Percentiles rank a stretch among this genome's conserved stretches.
phyloP scores from a whole-genome alignment of 2,888 invertebrate species.

The Deroplatys truncata region DNA sequence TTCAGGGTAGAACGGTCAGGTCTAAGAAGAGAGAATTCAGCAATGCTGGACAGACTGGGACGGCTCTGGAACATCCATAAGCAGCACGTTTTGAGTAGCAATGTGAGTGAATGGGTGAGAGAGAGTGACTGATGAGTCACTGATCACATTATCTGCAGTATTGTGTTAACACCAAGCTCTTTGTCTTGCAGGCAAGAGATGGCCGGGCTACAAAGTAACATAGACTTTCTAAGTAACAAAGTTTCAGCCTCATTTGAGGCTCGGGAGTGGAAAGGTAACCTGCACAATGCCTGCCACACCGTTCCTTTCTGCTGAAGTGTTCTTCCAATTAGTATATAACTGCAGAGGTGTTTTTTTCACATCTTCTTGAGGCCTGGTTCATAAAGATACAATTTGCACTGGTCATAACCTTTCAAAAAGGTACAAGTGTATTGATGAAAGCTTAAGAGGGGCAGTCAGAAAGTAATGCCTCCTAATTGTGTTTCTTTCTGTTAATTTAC shows the following conservation, averaged over 20 bases:
- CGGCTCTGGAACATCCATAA: slow-evolving; percentile 52
- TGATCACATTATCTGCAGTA: not conserved
- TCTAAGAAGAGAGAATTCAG: slow-evolving; percentile 58
- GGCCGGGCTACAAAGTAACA: slow-evolving; percentile 76
- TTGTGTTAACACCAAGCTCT: not conserved
- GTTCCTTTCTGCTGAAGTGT: not conserved
- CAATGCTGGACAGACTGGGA: slow-evolving; percentile 58
- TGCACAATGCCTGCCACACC: not conserved
- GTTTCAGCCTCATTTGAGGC: slow-evolving; percentile 37
- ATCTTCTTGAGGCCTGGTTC: too few relatives aligned
- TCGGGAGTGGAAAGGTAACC: slow-evolving; percentile 36
- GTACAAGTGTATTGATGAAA: too few relatives aligned
- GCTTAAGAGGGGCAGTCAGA: too few relatives aligned
- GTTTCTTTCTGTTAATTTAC: too few relatives aligned
- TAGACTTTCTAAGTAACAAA: slow-evolving; percentile 58
- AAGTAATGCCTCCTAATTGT: too few relatives aligned
- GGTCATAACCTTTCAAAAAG: too few relatives aligned
- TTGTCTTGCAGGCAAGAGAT: slow-evolving; percentile 63
- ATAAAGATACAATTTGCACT: too few relatives aligned
- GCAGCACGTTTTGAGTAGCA: slow-evolving; percentile 26
- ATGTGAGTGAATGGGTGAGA: not conserved
- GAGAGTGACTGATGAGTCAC: not conserved
- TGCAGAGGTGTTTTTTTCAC: too few relatives aligned
- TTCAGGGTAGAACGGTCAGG: slow-evolving; percentile 59
- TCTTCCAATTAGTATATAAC: not conserved